Evolutionary conservation across 2,888 invertebrate species (phyloP).

Genomic region (Notodonta ziczac): DNA sequence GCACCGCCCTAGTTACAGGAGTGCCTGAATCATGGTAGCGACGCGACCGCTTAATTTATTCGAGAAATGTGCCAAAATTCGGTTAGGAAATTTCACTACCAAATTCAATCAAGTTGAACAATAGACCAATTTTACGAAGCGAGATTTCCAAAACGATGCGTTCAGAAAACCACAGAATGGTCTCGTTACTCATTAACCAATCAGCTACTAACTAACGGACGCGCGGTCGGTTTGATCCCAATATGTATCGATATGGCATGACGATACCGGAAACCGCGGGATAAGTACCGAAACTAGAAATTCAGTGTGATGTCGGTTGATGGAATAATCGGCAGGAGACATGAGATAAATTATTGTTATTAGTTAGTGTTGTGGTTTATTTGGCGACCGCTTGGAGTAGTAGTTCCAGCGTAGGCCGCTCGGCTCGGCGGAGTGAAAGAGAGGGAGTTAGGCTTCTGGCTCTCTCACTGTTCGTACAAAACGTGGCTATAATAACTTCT

Average conservation of each 20-base stretch:
- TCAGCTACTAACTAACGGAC: constrained; percentile 42
- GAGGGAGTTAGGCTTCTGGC: no score
- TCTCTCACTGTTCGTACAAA: no score
- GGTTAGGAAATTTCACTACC: constrained; percentile 25
- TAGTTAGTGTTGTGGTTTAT: no score
- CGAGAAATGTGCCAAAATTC: constrained; percentile 4
- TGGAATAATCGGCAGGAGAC: no score
- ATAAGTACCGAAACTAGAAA: constrained; percentile 6
- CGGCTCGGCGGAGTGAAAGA: no score
- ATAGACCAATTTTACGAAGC: constrained; percentile 39
- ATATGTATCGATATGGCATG: constrained; percentile 40
- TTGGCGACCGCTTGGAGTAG: no score
- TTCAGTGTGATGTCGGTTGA: no score
- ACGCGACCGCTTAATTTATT: neutral
- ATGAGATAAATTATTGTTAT: no score
- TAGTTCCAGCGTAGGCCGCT: no score
- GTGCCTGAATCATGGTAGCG: neutral
- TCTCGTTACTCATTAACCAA: constrained; percentile 37
- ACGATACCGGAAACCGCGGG: constrained; percentile 24
- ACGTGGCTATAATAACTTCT: no score
- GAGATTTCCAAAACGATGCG: constrained; percentile 23
- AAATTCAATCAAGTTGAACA: constrained; percentile 46
- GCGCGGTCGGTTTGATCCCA: constrained; percentile 32
- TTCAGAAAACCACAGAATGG: constrained; percentile 26
- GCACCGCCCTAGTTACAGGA: no score